A percentile compares a stretch with the other conserved stretches of the same genome.
Evolutionary conservation across 2,888 invertebrate species (phyloP).

Genomic region (Drosophila anceps): DNA sequence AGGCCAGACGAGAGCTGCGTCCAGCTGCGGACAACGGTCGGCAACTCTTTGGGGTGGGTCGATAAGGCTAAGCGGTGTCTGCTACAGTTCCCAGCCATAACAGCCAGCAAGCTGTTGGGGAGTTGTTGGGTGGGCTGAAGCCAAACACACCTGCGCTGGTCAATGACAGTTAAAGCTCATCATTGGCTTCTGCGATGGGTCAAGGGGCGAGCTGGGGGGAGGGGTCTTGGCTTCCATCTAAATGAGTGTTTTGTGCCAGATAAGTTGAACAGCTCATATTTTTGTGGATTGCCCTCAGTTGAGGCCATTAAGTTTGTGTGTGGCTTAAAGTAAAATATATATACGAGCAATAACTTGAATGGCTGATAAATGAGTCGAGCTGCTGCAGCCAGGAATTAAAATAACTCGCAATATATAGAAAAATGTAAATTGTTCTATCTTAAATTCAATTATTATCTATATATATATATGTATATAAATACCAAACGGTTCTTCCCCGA

Average conservation of each 20-base stretch:
- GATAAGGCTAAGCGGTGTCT: slow-evolving; percentile 76
- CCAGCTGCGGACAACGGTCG: slow-evolving; percentile 47
- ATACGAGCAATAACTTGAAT: slow-evolving; percentile 24
- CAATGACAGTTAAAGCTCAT: slow-evolving; percentile 76
- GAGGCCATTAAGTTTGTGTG: slow-evolving; percentile 47
- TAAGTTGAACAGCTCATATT: slow-evolving; percentile 62
- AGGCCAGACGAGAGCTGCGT: slow-evolving; percentile 68
- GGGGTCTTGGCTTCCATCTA: slow-evolving; percentile 50
- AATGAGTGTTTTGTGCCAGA: slow-evolving; percentile 75
- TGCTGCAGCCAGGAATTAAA: neutral
- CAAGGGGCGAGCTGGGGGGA: slow-evolving; percentile 9
- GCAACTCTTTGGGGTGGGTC: slow-evolving; percentile 34
- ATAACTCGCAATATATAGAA: neutral
- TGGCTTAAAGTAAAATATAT: slow-evolving; percentile 28
- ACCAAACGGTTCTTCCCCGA: neutral
- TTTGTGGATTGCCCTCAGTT: slow-evolving; percentile 52
- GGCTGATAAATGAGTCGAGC: slow-evolving; percentile 23
- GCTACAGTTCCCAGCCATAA: slow-evolving; percentile 32
- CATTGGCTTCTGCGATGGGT: slow-evolving; percentile 40
- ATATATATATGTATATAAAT: neutral
- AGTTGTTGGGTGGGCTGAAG: slow-evolving; percentile 7
- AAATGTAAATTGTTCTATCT: neutral
- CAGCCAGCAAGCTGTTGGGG: neutral
- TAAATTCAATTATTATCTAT: no score
- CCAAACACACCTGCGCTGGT: slow-evolving; percentile 74